Percentiles rank a stretch among this genome's conserved stretches.
phyloP scores from a whole-genome alignment of 2,113 vertebrate species.

The Chrysochloris asiatica region DNA sequence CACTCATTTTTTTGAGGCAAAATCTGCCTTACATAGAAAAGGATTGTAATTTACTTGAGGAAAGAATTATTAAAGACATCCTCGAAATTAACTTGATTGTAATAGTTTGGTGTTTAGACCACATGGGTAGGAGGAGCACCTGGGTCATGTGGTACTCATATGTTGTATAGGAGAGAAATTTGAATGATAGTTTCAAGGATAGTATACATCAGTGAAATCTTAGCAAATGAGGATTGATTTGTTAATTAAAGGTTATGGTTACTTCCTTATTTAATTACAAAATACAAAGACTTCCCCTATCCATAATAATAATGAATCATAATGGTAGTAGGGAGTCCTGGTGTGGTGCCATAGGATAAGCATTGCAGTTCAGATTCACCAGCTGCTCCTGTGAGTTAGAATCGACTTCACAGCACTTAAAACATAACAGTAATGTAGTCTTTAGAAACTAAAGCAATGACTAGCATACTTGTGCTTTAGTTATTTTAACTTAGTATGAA shows the following conservation, averaged over 20 bases:
- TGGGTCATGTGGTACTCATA: not conserved
- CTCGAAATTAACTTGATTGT: not conserved
- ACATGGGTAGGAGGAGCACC: not conserved
- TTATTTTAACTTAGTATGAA: not conserved
- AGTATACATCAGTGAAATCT: not conserved
- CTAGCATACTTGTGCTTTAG: conserved; percentile 13
- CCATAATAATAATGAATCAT: not conserved
- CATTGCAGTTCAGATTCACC: no score
- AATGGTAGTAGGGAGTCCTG: not conserved
- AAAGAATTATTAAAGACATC: not conserved
- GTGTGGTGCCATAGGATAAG: no score
- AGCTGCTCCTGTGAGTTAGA: no score
- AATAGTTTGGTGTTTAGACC: not conserved
- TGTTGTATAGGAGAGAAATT: not conserved
- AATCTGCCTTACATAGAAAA: conserved; percentile 6
- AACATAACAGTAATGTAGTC: not conserved
- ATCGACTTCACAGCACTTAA: no score
- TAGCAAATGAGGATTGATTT: not conserved
- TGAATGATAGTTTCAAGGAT: not conserved
- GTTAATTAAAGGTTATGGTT: not conserved
- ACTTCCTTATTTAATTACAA: conserved; percentile 18
- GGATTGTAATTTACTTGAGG: not conserved
- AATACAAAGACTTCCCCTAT: conserved; percentile 8
- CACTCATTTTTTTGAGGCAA: not conserved
- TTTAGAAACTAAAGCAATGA: conserved; percentile 39